Base-by-base conservation (phyloP, 2,888 invertebrate species). In the Drosophila melanosoma region DNA sequence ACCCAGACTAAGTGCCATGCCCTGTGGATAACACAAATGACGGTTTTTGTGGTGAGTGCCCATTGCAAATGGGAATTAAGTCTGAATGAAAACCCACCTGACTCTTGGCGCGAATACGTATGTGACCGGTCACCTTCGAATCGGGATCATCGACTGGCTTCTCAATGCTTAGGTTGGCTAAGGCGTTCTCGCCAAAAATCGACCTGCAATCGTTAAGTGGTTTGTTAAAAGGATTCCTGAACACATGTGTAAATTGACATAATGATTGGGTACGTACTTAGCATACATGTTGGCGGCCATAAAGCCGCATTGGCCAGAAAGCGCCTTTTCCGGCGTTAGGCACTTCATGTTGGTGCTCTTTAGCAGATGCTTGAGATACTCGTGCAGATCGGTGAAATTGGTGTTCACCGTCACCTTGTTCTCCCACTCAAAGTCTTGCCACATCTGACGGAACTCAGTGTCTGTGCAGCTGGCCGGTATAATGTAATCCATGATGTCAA, bases 381-480 rank as follows among this genome's bases (percentile, higher is more conserved):
- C 98, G 79, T 97, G 95, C 67, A 99, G 94, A 92, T 99, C 99
- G 0, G 97, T 97, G 79, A 99, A 96, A 58, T 96, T 96, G 1
- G 99, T 99, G 93, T 98, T 98, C 2, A 99, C 99, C 0, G 98
- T 95, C 10, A 94, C 98, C 95, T 99, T 99, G 94, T 99, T 99
- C 94, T 99, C 99, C 99, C 99, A 99, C 94, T 99, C 99, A 94
- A 99, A 99, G 94, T 99, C 99, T 3, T 99, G 98, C 99, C 99
- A 99, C 99, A 99, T 99, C 94, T 97, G 97, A 8, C 99, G 94
- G 95, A 99, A 99, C 94, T 99, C 99, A 0, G 96, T 96, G 93
- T 99, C 99, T 61, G 96, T 97, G 93, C 99, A 99, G 48, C 95
- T 94, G 20, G 98, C 98, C 26, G 99, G 99, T 91, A 99, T 97